Evolutionary conservation across 2,797 vertebrate species (phyloP), one percentile per base, ranked within the genome.

Genomic region (Sphenodon punctatus): DNA sequence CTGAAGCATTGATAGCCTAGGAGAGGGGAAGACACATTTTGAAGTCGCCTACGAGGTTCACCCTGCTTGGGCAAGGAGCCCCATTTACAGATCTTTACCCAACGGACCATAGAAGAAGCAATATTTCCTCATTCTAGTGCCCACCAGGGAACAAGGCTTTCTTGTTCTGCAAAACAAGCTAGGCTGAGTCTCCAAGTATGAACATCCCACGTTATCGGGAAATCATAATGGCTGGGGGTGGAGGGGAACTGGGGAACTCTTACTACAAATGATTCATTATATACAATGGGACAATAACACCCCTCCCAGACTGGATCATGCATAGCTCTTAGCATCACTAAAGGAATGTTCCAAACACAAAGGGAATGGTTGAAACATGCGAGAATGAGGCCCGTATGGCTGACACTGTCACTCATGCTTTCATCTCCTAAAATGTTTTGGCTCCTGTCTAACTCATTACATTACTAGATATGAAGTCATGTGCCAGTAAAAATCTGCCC

Each of bases 341-440:
- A 80, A 78, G 67, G 61, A 88, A 89, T 80, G 59, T 27, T 65
- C 15, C 17, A 70, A 59, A 67, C 53, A 67, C 17, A 36, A 63
- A 80, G 39, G 70, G 77, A 77, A 91, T 74, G 43, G 80, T 88
- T 80, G 48, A 80, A 76, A 83, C 87, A 79, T 0, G 0, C 22
- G 84, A 80, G 85, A 93, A 88, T 25, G 27, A 67, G 23, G 10
- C 75, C 53, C 67, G 27, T 7, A 2, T 41, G 87, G 58, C 75
- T 76, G 61, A 90, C 85, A 76, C 4, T 82, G 60, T 72, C 34
- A 67, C 25, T 61, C 84, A 48, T 78, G 63, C 80, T 91, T 86
- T 92, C 67, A 84, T 84, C 78, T 88, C 73, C 36, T 78, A 49
- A 61, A 58, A n/a, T 55, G 23, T 78, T 72, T 82, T 88, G 72